A percentile compares a stretch with the other conserved stretches of the same genome.
These are phyloP conservation scores for Arenaria interpres DNA, from an alignment of 2,113 vertebrate genomes.

Conservation along the genomic window DNA sequence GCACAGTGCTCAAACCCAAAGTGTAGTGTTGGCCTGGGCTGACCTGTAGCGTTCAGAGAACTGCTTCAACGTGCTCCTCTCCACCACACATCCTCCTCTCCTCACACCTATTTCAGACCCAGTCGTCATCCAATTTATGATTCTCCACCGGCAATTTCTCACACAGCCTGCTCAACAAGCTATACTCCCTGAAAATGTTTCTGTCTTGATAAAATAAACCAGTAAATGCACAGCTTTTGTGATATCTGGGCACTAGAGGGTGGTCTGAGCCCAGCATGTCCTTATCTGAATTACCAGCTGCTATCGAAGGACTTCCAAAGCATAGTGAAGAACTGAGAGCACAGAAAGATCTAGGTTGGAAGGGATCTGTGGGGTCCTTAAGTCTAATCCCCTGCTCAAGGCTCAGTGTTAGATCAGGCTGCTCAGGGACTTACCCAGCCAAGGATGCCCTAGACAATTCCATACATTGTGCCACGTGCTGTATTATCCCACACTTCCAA, in stretches of 20 bases:
- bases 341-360: not conserved
- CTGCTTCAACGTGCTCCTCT: not conserved
- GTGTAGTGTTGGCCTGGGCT: not conserved
- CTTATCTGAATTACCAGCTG: not conserved
- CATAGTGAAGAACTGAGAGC: not conserved
- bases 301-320: not conserved
- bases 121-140: not conserved
- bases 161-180: not conserved
- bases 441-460: not conserved
- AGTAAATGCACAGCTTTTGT: not conserved
- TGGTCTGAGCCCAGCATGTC: not conserved
- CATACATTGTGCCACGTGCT: accelerated
- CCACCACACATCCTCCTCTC: not conserved
- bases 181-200: not conserved
- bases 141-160: not conserved
- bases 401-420: not conserved
- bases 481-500: not conserved
- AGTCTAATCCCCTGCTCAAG: not conserved
- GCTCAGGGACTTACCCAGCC: not conserved
- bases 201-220: not conserved
- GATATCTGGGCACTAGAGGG: not conserved
- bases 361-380: not conserved
- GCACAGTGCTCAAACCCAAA: not conserved
- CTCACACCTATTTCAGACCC: not conserved
- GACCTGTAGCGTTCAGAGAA: not conserved